Percentiles rank a stretch among this genome's conserved stretches.
phyloP scores from a whole-genome alignment of 2,113 vertebrate species.

The Nycticebus coucang region DNA sequence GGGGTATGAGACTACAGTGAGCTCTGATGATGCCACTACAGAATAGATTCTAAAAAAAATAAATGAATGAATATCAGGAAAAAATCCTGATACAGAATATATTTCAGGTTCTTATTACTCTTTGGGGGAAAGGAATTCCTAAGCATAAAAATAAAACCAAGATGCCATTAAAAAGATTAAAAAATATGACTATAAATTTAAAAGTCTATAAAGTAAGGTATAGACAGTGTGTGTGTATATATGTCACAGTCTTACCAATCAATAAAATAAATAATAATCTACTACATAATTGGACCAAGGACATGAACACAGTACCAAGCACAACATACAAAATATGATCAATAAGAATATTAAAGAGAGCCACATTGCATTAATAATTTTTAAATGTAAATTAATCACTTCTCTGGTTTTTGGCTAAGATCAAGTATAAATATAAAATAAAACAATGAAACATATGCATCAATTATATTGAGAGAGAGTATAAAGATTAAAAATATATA shows the following conservation, averaged over 20 bases:
- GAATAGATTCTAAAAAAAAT: no score
- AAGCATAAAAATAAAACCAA: constrained; percentile 11
- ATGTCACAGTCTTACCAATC: not conserved
- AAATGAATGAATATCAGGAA: not conserved
- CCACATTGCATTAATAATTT: not conserved
- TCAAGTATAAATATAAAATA: not conserved
- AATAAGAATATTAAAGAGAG: not conserved
- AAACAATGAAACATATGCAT: not conserved
- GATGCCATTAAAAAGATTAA: not conserved
- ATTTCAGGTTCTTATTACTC: not conserved
- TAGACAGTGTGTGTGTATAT: not conserved
- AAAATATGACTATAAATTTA: not conserved
- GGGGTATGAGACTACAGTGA: no score
- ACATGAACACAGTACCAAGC: not conserved
- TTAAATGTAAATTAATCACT: not conserved
- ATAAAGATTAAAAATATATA: not conserved
- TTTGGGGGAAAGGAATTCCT: not conserved
- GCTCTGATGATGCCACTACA: no score
- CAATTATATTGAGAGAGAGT: not conserved
- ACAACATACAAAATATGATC: not conserved
- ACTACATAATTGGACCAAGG: not conserved
- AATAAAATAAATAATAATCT: constrained; percentile 10
- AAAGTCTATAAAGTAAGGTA: not conserved
- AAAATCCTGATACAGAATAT: not conserved
- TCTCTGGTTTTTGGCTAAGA: no score